A percentile compares a stretch with the other conserved stretches of the same genome.
Conservation (phyloP, 2,888 invertebrate species). For the Ariolimax columbianus region DNA sequence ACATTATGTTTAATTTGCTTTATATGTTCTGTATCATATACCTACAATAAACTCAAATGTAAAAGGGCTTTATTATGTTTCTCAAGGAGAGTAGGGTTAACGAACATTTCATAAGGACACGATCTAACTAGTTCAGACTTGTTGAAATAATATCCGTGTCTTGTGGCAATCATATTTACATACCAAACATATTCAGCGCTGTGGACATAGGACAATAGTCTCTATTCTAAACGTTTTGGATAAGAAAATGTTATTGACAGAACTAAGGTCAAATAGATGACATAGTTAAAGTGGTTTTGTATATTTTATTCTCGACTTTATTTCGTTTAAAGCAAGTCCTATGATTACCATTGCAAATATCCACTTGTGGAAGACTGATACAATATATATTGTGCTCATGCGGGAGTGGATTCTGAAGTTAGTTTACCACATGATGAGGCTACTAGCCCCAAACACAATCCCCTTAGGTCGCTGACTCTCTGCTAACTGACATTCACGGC, state of each 20-base stretch:
- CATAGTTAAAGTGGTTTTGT: no score
- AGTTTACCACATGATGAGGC: no score
- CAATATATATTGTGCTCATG: no score
- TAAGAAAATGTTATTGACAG: background rate
- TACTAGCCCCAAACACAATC: no score
- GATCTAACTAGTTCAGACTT: background rate
- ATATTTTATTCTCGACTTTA: no score
- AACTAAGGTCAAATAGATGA: background rate
- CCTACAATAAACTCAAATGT: background rate
- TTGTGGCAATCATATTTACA: background rate
- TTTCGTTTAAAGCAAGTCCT: no score
- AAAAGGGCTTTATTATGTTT: background rate
- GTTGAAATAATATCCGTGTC: background rate
- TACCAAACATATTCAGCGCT: background rate
- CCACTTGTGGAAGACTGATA: no score
- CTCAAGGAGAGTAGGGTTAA: background rate
- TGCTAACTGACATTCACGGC: no score
- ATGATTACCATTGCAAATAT: no score
- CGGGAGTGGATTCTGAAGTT: no score
- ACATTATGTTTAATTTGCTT: background rate
- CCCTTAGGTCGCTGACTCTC: no score
- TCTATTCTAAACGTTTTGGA: background rate
- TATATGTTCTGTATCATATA: background rate
- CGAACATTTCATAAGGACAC: background rate
- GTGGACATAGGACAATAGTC: background rate